Conservation (phyloP, 2,797 vertebrate genomes). For the Pipistrellus pipistrellus region DNA sequence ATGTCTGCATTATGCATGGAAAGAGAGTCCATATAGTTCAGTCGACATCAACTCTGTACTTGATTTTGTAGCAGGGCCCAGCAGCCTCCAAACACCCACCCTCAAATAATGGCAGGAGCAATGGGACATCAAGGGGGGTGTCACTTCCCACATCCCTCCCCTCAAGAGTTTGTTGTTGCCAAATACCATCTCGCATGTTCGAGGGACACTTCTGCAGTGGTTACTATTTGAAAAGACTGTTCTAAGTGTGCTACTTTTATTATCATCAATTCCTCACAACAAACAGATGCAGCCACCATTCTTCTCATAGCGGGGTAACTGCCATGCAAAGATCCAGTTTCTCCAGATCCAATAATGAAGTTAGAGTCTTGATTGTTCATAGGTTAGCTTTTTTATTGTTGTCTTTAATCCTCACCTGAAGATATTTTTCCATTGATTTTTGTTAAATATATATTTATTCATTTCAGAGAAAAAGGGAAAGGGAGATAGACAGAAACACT, state of each 20-base stretch:
- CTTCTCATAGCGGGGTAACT: background rate
- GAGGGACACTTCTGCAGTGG: accelerated
- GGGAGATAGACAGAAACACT: too few species aligned
- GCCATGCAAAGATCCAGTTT: background rate
- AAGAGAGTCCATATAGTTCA: background rate
- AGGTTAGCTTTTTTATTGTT: background rate
- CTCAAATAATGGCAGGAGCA: accelerated
- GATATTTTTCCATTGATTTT: too few species aligned
- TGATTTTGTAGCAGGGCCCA: background rate
- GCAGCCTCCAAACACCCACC: accelerated
- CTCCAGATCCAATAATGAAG: background rate
- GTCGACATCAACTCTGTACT: background rate
- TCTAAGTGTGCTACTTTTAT: background rate
- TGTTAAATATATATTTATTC: too few species aligned
- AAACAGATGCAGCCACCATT: background rate
- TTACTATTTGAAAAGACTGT: too few species aligned
- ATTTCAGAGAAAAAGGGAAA: too few species aligned
- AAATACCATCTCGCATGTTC: accelerated
- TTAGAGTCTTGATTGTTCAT: background rate
- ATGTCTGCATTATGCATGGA: background rate
- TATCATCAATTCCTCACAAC: background rate
- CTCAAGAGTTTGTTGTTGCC: accelerated
- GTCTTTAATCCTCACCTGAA: too few species aligned
- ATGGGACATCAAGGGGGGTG: accelerated
- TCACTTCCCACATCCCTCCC: accelerated